Conservation (phyloP, 2,113 vertebrate species). For the Ammodytes dubius region DNA sequence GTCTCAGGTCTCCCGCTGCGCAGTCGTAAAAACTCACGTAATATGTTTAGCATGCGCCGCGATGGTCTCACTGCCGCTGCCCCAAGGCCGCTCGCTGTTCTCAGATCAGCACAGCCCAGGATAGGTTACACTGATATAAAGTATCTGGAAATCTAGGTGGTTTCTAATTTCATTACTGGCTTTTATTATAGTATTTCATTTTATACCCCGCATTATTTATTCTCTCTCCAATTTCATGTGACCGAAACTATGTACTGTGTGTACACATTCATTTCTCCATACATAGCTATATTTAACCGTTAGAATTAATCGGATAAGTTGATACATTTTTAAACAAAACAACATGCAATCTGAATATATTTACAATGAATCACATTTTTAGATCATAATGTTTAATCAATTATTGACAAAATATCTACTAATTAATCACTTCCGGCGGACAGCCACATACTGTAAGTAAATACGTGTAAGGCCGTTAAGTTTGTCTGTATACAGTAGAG, state of each 20-base stretch:
- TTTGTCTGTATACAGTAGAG: too few relatives aligned
- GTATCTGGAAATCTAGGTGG: slow-evolving; percentile 28
- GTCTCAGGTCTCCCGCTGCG: slow-evolving; percentile 69
- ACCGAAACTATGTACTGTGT: not conserved
- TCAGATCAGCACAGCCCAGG: slow-evolving; percentile 47
- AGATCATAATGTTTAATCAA: not conserved
- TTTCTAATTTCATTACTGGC: slow-evolving; percentile 57
- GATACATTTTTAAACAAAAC: not conserved
- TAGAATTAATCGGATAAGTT: not conserved
- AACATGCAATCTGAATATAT: not conserved
- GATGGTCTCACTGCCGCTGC: slow-evolving; percentile 44
- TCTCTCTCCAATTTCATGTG: not conserved
- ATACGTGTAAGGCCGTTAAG: too few relatives aligned
- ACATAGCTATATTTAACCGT: not conserved
- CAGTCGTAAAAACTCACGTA: slow-evolving; percentile 79
- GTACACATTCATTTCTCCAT: not conserved
- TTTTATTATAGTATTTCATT: slow-evolving; percentile 50
- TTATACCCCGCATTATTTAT: slow-evolving; percentile 18
- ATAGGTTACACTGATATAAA: slow-evolving; percentile 48
- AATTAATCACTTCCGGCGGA: too few relatives aligned
- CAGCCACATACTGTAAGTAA: too few relatives aligned
- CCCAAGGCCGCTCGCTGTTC: slow-evolving; percentile 73
- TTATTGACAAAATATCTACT: not conserved
- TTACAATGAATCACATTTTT: not conserved
- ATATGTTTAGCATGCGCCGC: slow-evolving; percentile 80